These are phyloP conservation scores for Acrobasis consociella DNA, from an alignment of 2,888 invertebrate genomes.

Conservation along the genomic window DNA sequence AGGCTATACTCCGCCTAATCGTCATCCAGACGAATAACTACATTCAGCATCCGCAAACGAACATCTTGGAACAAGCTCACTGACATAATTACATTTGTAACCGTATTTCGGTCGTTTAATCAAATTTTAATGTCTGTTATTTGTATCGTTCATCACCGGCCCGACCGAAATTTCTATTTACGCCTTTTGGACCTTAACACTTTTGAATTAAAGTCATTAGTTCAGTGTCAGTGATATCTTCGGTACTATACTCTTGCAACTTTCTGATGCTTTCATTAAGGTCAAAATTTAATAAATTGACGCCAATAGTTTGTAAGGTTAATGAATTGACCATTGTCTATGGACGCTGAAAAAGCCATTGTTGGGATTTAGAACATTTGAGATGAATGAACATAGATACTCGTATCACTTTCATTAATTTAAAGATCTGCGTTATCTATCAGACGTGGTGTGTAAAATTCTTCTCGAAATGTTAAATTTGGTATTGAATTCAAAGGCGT, in stretches of 20 bases:
- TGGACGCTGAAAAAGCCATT: neutral
- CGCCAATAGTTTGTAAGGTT: neutral
- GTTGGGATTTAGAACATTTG: neutral
- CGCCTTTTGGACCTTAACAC: neutral
- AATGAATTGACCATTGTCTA: neutral
- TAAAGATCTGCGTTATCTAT: neutral
- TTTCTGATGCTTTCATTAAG: neutral
- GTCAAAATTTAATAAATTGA: neutral
- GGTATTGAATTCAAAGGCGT: no score
- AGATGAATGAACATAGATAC: neutral
- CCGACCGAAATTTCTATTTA: neutral
- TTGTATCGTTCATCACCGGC: constrained; percentile 3
- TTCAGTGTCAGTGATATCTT: neutral
- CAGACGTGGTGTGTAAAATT: no score
- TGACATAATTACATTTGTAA: neutral
- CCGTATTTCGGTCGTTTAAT: constrained; percentile 4
- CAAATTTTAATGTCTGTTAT: constrained; percentile 13
- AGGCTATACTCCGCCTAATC: neutral
- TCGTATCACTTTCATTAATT: neutral
- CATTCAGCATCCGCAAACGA: neutral
- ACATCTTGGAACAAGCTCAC: neutral
- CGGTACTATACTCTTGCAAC: neutral
- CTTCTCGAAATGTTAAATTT: no score
- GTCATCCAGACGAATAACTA: neutral
- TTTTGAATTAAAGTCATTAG: neutral